Evolutionary conservation across 2,888 invertebrate species (phyloP).

Genomic region (Dryobotodes eremita): DNA sequence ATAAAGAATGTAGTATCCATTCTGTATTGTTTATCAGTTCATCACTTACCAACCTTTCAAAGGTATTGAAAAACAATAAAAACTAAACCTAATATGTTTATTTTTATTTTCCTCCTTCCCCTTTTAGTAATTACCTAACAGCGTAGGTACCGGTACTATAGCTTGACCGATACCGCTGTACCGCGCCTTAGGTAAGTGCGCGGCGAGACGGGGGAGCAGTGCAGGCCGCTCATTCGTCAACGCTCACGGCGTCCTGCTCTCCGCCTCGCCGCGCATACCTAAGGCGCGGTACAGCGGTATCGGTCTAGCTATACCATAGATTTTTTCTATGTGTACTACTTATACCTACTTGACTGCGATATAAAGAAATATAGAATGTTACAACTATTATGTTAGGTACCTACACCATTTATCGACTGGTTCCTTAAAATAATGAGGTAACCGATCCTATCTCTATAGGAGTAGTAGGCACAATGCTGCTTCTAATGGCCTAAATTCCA

Average conservation of each 20-base stretch:
- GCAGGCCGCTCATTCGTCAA: too few species aligned
- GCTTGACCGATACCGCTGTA: too few species aligned
- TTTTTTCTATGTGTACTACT: too few species aligned
- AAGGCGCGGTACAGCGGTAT: too few species aligned
- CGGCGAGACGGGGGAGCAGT: too few species aligned
- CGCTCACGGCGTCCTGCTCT: too few species aligned
- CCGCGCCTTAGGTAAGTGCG: too few species aligned
- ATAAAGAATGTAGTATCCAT: constrained; percentile 82
- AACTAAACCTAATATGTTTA: constrained; percentile 68
- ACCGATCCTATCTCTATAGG: neutral
- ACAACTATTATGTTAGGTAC: neutral
- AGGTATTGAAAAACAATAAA: constrained; percentile 88
- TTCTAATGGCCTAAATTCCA: neutral
- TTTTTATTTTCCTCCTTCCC: constrained; percentile 52
- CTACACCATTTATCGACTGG: neutral
- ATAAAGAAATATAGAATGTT: neutral
- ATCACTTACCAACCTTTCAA: constrained; percentile 85
- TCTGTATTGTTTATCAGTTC: constrained; percentile 85
- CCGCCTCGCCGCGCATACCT: too few species aligned
- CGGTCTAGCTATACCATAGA: too few species aligned
- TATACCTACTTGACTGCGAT: neutral
- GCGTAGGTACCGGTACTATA: too few species aligned
- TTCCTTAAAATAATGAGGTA: neutral
- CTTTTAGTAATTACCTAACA: neutral
- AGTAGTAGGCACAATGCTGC: neutral